Base-by-base conservation (phyloP, 2,113 vertebrate genomes). In the Spermophilus dauricus region DNA sequence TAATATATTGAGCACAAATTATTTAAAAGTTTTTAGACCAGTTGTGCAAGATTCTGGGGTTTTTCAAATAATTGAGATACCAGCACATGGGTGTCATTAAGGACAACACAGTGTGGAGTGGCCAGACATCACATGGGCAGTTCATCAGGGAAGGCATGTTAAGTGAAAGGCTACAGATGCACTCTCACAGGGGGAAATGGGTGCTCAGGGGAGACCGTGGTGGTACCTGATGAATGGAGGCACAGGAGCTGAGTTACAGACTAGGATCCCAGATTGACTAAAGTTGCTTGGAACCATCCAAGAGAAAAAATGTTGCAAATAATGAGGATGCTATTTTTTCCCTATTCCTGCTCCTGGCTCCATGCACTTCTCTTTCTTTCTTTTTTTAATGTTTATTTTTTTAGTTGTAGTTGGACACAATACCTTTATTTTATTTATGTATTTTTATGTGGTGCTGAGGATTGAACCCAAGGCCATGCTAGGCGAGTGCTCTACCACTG, bases 171-270 rank as follows among this genome's bases (percentile, higher is more conserved):
- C 73, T 28, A 18, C 3, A 48, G 13, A 14, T 37, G 7, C 11
- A 13, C 20, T 13, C 20, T 4, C 32, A 4, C 5, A 39, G 42
- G 26, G 48, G n/a, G 18, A 56, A 18, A 18, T 16, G 4, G 28
- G 22, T 8, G 4, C 8, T 69, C 2, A 17, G 32, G 32, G 2
- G 0, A 12, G 67, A 67, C 22, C 39, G 20, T 10, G 26, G 17
- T 91, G 82, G 4, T 32, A 34, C 18, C 13, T 48, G 30, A 4
- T 9, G 4, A 51, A 58, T 69, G 48, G 20, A 86, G 58, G 39
- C 3, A 61, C 0, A 42, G 42, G 42, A 76, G 26, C 28, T n/a
- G 34, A 76, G 61, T 77, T 42, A 63, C 73, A 76, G 22, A 81
- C 53, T 42, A 73, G n/a, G 42, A 65, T 7, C 11, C 10, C 5